Base-by-base conservation (phyloP, 1,140 invertebrate genomes). In the Aphaenogaster rudis region DNA sequence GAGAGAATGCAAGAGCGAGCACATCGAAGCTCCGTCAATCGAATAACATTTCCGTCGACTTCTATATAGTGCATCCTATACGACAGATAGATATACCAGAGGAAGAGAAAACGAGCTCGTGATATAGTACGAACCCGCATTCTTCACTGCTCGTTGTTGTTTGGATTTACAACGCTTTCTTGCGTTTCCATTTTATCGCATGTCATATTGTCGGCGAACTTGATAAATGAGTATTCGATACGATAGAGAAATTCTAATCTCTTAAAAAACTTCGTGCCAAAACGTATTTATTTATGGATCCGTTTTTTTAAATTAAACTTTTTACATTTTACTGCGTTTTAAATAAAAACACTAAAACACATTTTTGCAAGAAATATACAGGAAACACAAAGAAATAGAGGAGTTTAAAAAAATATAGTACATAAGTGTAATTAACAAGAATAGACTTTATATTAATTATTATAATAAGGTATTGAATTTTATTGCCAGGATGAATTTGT, bases 221-320 rank as follows among this genome's bases (percentile, higher is more conserved):
- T 84, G 69, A 74, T 76, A 36, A 63, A 84, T 33, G 80, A 82
- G 69, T 52, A 13, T 84, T 76, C 57, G n/a, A 39, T 45, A 28
- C 33, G 42, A 61, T 72, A 42, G 50, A 72, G 7, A 81, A 21
- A 42, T 15, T 67, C 0, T 42, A 66, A 82, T 45, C 54, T 2
- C n/a, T 7, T 82, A 13, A 69, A 69, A 52, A 69, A 80, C 67
- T 17, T 54, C 2, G 5, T 11, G n/a, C 6, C 3, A 28, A 80
- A 71, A 71, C 2, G 3, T 28, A 45, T 71, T 42, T 80, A 54
- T 69, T 36, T 52, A 17, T 80, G n/a, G 1, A 39, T 42, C 0
- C 3, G 1, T 39, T 54, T 13, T 54, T 21, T 28, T 6, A 33
- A 42, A 63, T 48, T n/a, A 42, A 71, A 69, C 2, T 45, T 54